phyloP scores from a whole-genome alignment of 2,888 invertebrate genomes.

The Lasioglossum marginatum region DNA sequence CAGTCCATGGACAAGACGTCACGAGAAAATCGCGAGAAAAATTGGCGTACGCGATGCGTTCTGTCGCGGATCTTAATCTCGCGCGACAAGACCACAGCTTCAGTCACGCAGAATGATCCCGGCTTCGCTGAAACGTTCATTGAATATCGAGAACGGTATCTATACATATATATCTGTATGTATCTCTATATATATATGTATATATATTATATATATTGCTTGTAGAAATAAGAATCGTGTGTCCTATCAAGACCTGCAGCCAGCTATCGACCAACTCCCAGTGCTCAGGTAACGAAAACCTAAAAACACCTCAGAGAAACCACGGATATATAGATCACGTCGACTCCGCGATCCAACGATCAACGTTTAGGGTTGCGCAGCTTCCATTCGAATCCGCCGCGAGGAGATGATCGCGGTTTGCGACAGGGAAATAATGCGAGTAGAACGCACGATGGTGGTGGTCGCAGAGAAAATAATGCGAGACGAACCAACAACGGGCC shows the following conservation, averaged over 20 bases:
- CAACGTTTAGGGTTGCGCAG: not conserved
- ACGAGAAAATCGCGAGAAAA: not conserved
- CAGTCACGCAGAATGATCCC: conserved; percentile 44
- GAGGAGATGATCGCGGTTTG: not conserved
- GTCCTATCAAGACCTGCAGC: conserved; percentile 91
- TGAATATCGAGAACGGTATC: conserved; percentile 34
- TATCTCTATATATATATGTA: conserved; percentile 21
- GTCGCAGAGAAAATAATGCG: not conserved
- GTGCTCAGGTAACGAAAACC: conserved; percentile 88
- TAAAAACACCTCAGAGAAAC: conserved; percentile 15
- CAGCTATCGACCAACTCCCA: conserved; percentile 91
- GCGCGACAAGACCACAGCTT: conserved; percentile 46
- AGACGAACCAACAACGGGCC: not conserved
- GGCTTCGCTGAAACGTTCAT: conserved; percentile 34
- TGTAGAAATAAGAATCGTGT: conserved; percentile 92
- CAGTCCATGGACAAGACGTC: too few species aligned
- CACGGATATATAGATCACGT: not conserved
- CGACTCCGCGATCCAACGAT: not conserved
- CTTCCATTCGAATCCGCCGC: not conserved
- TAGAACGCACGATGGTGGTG: not conserved
- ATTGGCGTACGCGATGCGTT: not conserved
- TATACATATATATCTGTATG: conserved; percentile 51
- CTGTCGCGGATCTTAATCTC: conserved; percentile 61
- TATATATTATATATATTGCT: conserved; percentile 77
- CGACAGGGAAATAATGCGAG: not conserved